Conservation (phyloP, 2,888 invertebrate genomes). For the Serrognathus titanus region DNA sequence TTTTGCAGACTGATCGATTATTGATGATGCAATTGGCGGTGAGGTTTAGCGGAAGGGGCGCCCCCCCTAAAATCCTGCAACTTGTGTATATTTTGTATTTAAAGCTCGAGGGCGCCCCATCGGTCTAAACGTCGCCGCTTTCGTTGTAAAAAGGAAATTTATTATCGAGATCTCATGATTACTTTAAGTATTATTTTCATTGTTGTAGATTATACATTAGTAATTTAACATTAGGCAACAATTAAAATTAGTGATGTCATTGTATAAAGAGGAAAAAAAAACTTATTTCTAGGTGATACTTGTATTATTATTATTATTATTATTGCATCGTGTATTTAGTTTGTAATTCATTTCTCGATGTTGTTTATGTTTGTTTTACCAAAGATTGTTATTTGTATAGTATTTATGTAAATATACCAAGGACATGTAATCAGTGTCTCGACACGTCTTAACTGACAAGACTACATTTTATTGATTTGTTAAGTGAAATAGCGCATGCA, state of each 20-base stretch:
- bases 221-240: constrained; percentile 15
- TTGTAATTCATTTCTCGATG: constrained; percentile 23
- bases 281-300: constrained; percentile 6
- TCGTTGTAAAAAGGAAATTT: constrained; percentile 9
- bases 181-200: constrained; percentile 35
- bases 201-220: constrained; percentile 19
- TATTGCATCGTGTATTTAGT: constrained; percentile 17
- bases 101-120: constrained; percentile 12
- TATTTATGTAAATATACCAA: constrained; percentile 44
- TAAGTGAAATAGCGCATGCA: not conserved
- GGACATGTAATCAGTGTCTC: constrained; percentile 14
- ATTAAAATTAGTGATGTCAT: constrained; percentile 13
- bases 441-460: constrained; percentile 11
- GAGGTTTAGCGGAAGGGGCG: constrained; percentile 23
- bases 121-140: constrained; percentile 16
- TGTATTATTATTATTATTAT: constrained; percentile 11
- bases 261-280: constrained; percentile 8
- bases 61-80: constrained; percentile 15
- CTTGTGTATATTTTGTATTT: constrained; percentile 23
- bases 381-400: constrained; percentile 48
- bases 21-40: constrained; percentile 33
- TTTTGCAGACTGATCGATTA: constrained; percentile 26
- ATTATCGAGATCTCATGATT: constrained; percentile 32
- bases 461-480: constrained; percentile 11
- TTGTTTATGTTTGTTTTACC: constrained; percentile 41